Percentiles rank a stretch among this genome's conserved stretches.
Evolutionary conservation across 37 sponge, comb jelly and placozoan genomes (phyloP).

Genomic region (Cladorhizidae sp.): DNA sequence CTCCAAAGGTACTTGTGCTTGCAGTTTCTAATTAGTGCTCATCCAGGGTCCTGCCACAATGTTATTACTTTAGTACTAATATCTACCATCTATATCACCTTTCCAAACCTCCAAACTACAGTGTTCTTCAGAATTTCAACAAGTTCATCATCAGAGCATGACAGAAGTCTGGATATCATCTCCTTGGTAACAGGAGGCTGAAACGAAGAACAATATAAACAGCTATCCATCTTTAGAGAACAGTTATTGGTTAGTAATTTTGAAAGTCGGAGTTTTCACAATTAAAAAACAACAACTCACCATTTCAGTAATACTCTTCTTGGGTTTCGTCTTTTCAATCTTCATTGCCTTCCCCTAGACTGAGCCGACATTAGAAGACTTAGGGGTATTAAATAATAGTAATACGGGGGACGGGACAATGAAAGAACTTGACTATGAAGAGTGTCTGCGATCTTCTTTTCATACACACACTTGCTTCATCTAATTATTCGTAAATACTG

Average conservation of each 20-base stretch:
- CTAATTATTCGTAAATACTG: too few relatives aligned
- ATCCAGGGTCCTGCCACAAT: background rate
- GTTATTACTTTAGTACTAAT: background rate
- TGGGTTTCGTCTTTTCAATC: slow-evolving; percentile 81
- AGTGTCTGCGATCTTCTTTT: too few relatives aligned
- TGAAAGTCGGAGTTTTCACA: too few relatives aligned
- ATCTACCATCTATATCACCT: slow-evolving; percentile 44
- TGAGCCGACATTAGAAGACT: background rate
- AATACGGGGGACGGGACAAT: too few relatives aligned
- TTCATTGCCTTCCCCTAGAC: slow-evolving; percentile 50
- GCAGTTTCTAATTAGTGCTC: background rate
- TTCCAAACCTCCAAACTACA: slow-evolving; percentile 85
- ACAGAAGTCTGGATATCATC: slow-evolving; percentile 56
- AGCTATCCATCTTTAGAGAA: background rate
- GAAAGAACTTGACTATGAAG: too few relatives aligned
- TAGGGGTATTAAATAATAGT: too few relatives aligned
- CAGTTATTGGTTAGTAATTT: too few relatives aligned
- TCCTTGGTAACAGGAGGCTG: slow-evolving; percentile 78
- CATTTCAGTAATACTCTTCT: slow-evolving; percentile 72
- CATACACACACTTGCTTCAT: too few relatives aligned
- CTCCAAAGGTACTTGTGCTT: background rate
- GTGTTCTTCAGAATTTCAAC: slow-evolving; percentile 46
- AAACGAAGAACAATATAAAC: background rate
- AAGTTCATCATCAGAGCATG: slow-evolving; percentile 64
- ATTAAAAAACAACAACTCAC: slow-evolving; percentile 29